Percentiles rank a stretch among this genome's conserved stretches.
Conservation (phyloP, 1,140 invertebrate species). For the Cotesia vestalis region DNA sequence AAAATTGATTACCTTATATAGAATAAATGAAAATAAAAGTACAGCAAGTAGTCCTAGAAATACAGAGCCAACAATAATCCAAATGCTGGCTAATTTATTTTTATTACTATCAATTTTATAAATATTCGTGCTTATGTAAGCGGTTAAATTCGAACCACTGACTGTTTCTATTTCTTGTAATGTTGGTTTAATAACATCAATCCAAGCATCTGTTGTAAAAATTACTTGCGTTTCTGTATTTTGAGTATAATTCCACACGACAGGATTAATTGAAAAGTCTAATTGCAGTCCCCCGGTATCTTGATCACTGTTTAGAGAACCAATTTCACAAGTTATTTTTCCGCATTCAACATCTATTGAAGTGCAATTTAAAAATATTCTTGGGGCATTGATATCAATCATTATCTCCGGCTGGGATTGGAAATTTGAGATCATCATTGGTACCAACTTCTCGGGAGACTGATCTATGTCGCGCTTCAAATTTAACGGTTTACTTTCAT, state of each 20-base stretch:
- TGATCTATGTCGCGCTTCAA: not conserved
- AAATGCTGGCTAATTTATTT: constrained; percentile 45
- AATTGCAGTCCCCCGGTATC: constrained; percentile 45
- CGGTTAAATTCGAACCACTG: not conserved
- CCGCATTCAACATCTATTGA: constrained; percentile 39
- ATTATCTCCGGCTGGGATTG: constrained; percentile 3
- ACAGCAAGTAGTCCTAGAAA: constrained; percentile 55
- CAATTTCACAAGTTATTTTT: constrained; percentile 42
- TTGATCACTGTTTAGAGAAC: constrained; percentile 40
- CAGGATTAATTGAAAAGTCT: constrained; percentile 36
- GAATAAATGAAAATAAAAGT: constrained; percentile 45
- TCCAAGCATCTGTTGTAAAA: constrained; percentile 44
- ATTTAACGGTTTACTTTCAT: not conserved
- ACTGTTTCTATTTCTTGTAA: not conserved
- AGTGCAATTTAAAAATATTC: constrained; percentile 47
- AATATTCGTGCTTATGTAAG: constrained; percentile 51
- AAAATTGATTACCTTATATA: constrained; percentile 47
- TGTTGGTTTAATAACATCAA: constrained; percentile 44
- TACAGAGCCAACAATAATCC: constrained; percentile 55
- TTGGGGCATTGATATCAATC: constrained; percentile 6
- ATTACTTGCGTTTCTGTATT: constrained; percentile 43
- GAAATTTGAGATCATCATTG: constrained; percentile 8
- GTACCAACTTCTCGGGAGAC: not conserved
- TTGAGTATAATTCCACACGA: constrained; percentile 3
- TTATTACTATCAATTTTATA: constrained; percentile 40